Percentiles rank a stretch among this genome's conserved stretches.
Evolutionary conservation across 2,797 vertebrate genomes (phyloP).

Genomic region (Chiroxiphia lanceolata): DNA sequence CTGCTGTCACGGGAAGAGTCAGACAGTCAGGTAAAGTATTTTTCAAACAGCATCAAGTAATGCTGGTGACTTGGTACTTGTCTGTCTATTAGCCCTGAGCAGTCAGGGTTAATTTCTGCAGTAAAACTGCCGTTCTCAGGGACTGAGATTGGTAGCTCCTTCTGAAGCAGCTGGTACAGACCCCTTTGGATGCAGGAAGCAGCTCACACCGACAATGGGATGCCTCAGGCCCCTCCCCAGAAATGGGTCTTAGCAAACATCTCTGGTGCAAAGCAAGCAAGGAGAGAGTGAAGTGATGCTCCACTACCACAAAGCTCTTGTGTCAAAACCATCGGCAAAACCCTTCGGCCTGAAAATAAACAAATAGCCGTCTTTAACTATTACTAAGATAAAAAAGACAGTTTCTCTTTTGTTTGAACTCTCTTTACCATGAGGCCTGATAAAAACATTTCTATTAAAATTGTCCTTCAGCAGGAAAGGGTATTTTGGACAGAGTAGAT

Average conservation of each 20-base stretch:
- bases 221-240: neutral
- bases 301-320: neutral
- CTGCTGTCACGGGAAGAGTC: neutral
- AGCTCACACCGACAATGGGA: neutral
- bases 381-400: neutral
- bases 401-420: neutral
- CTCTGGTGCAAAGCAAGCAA: neutral
- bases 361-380: neutral
- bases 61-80: neutral
- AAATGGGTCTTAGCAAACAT: neutral
- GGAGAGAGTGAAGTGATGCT: neutral
- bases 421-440: neutral
- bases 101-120: neutral
- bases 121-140: neutral
- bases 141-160: neutral
- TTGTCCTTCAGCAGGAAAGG: neutral
- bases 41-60: neutral
- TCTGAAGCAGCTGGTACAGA: neutral
- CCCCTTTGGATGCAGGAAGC: neutral
- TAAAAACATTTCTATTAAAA: neutral
- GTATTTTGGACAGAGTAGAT: neutral
- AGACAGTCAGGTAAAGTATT: neutral
- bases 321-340: neutral
- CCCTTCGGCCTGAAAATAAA: neutral
- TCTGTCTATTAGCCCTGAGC: neutral